phyloP scores from a whole-genome alignment of 1,140 invertebrate genomes.

The Bradynema listronoti region DNA sequence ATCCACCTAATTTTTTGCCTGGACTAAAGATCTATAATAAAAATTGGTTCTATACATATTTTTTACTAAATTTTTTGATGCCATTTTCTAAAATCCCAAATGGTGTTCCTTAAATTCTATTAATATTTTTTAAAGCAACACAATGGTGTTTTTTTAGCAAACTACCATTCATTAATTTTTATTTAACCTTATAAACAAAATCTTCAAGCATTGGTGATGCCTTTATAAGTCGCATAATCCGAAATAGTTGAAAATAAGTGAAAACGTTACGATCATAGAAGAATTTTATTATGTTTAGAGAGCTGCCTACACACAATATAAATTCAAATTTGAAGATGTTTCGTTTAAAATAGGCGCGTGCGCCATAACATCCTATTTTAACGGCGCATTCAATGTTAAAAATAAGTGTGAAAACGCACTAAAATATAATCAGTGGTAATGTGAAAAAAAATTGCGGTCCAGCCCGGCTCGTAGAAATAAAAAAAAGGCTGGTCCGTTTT shows the following conservation, averaged over 20 bases:
- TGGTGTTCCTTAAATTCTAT: neutral
- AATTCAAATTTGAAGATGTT: constrained; percentile 97
- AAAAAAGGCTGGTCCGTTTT: too few relatives aligned
- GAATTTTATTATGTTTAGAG: constrained; percentile 81
- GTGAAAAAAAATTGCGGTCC: too few relatives aligned
- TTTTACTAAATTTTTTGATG: too few relatives aligned
- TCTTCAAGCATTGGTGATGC: constrained; percentile 96
- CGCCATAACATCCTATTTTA: constrained; percentile 94
- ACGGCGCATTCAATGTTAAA: constrained; percentile 89
- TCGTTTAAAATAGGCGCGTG: constrained; percentile 84
- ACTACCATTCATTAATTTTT: constrained; percentile 14
- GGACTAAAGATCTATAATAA: constrained; percentile 82
- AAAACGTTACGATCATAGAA: constrained; percentile 80
- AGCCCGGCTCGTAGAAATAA: too few relatives aligned
- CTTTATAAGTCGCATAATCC: constrained; percentile 90
- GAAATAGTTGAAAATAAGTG: constrained; percentile 89
- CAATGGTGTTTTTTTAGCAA: neutral
- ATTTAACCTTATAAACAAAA: constrained; percentile 82
- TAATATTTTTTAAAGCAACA: neutral
- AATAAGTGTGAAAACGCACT: constrained; percentile 66
- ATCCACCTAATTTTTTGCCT: constrained; percentile 91
- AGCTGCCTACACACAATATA: constrained; percentile 82
- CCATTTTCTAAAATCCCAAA: too few relatives aligned
- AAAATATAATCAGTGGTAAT: constrained; percentile 7
- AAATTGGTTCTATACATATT: too few relatives aligned